Evolutionary conservation across 2,797 vertebrate genomes (phyloP).

Genomic region (Phalloptychus januarius): DNA sequence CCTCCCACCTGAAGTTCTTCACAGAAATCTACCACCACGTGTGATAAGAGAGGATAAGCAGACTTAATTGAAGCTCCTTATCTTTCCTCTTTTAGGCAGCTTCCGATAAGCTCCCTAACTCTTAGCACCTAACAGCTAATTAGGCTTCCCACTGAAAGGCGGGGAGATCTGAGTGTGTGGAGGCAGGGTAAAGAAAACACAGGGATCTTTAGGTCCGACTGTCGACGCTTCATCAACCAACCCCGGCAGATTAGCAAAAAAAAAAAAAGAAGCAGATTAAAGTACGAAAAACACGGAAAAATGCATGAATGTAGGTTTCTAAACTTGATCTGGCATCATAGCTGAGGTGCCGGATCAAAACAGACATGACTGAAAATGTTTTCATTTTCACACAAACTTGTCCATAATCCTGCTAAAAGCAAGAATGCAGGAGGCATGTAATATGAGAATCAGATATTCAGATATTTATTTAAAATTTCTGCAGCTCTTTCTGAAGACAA

Average conservation of each 20-base stretch:
- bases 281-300: background rate
- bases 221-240: constrained; percentile 59
- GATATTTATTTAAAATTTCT: constrained; percentile 17
- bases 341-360: background rate
- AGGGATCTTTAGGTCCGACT: constrained; percentile 51
- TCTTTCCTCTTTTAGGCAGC: constrained; percentile 57
- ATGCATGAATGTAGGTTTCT: background rate
- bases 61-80: constrained; percentile 57
- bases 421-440: background rate
- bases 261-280: constrained; percentile 4
- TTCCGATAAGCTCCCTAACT: constrained; percentile 63
- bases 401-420: background rate
- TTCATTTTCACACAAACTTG: background rate
- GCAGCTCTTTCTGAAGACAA: constrained; percentile 9
- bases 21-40: background rate
- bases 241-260: constrained; percentile 24
- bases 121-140: constrained; percentile 67
- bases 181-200: constrained; percentile 58
- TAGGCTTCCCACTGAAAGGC: constrained; percentile 49
- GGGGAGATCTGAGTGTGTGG: constrained; percentile 18
- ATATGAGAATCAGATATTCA: background rate
- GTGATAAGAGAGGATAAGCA: constrained; percentile 38
- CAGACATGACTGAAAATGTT: background rate
- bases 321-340: too few relatives aligned
- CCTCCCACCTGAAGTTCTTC: background rate